phyloP scores from a whole-genome alignment of 2,888 invertebrate species.

The Hipparchia semele region DNA sequence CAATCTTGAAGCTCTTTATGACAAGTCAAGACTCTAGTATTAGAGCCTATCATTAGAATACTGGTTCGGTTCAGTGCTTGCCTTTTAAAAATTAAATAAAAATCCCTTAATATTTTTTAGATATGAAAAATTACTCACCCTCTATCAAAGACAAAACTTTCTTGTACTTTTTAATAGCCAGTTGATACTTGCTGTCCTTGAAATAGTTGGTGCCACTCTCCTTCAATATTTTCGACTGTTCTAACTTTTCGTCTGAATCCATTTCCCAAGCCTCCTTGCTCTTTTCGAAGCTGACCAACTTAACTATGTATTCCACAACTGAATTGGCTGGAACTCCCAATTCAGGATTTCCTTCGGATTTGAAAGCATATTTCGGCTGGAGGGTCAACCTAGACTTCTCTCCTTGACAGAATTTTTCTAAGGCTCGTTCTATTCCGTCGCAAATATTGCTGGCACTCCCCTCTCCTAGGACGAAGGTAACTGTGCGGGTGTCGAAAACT shows the following conservation, averaged over 20 bases:
- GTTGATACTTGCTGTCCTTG: slow-evolving; percentile 88
- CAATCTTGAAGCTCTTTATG: too few species aligned
- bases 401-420: slow-evolving; percentile 90
- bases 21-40: too few species aligned
- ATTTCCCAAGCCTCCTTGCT: slow-evolving; percentile 92
- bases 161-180: slow-evolving; percentile 95
- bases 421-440: slow-evolving; percentile 91
- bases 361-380: slow-evolving; percentile 92
- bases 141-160: slow-evolving; percentile 87
- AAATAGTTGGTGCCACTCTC: slow-evolving; percentile 96
- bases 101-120: background rate
- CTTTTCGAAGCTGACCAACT: slow-evolving; percentile 92
- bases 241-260: slow-evolving; percentile 89
- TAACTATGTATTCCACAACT: slow-evolving; percentile 90
- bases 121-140: slow-evolving; percentile 44
- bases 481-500: slow-evolving; percentile 92
- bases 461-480: slow-evolving; percentile 94
- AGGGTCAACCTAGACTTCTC: slow-evolving; percentile 90
- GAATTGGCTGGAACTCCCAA: slow-evolving; percentile 91
- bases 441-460: slow-evolving; percentile 89
- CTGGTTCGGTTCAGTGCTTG: too few species aligned
- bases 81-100: too few species aligned
- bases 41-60: too few species aligned
- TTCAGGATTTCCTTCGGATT: slow-evolving; percentile 85
- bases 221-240: slow-evolving; percentile 92